Base-by-base conservation (phyloP, 1,140 invertebrate species). In the Drosophila ercepeae region DNA sequence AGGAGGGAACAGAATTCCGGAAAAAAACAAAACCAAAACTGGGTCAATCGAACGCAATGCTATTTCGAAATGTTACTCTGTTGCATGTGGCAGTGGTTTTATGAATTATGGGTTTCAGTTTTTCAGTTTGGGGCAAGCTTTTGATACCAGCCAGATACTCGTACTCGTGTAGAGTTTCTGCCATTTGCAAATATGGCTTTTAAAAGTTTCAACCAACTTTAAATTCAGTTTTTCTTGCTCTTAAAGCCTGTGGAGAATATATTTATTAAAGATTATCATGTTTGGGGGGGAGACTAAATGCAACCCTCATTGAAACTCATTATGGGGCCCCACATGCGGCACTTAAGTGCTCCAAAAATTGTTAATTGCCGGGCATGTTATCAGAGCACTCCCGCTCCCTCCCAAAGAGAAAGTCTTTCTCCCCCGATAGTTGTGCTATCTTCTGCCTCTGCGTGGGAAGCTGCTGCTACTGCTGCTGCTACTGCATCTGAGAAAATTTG, bases 381-480 rank as follows among this genome's bases (percentile, higher is more conserved):
- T 79, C 71, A 64, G 54, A 29, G 27, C 50, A 9, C n/a, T 21
- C 34, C 42, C 29, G 9, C 3, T 8, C 27, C 8, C 7, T 36
- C 34, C 18, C 19, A 21, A n/a, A 54, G 44, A 29, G 57, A 71
- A 61, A 73, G 58, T 55, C 16, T n/a, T n/a, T n/a, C 48, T 41
- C 59, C 21, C 9, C 21, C 41, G 23, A 21, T 46, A 7, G 36
- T 2, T n/a, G 50, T 9, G 14, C 13, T 52, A 46, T 44, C 42
- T 39, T 27, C 29, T 71, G 29, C 48, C 34, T 42, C 55, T 45
- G 77, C 77, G 81, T 86, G 81, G 81, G 81, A 86, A 86, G 81
- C 64, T 67, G 55, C 21, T 44, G 69, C 75, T 65, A 27, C 45
- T 27, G 7, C 27, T 27, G 5, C 21, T 23, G n/a, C 21, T 21